A percentile compares a stretch with the other conserved stretches of the same genome.
phyloP scores from a whole-genome alignment of 2,113 vertebrate species.

The Ranitomeya imitator region DNA sequence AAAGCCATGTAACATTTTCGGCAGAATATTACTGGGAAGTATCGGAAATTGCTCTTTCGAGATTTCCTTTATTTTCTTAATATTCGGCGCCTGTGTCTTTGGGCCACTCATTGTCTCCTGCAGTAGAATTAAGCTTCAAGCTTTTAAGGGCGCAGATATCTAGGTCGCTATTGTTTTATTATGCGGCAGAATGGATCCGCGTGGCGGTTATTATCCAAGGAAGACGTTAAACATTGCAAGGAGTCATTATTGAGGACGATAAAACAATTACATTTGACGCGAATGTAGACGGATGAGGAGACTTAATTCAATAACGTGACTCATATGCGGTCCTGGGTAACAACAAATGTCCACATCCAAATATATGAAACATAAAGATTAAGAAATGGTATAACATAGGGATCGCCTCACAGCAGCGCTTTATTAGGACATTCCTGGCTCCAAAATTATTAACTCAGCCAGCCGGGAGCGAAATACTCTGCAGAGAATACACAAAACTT shows the following conservation, averaged over 20 bases:
- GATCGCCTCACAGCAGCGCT: not conserved
- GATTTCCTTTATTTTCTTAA: not conserved
- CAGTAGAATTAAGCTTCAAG: not conserved
- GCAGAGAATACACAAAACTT: not conserved
- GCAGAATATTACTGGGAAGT: not conserved
- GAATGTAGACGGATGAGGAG: conserved; percentile 17
- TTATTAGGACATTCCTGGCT: not conserved
- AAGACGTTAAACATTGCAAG: not conserved
- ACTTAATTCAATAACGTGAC: conserved; percentile 27
- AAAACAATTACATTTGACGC: conserved; percentile 35
- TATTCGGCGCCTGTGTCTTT: not conserved
- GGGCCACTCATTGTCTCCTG: not conserved
- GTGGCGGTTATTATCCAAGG: not conserved
- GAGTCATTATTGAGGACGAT: not conserved
- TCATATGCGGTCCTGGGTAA: not conserved
- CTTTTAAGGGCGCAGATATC: not conserved
- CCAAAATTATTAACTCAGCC: not conserved
- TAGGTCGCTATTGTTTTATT: not conserved
- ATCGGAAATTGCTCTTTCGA: not conserved
- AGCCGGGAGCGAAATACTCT: not conserved
- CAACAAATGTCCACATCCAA: not conserved
- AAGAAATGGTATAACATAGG: not conserved
- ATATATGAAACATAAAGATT: not conserved
- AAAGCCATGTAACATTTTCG: not conserved
- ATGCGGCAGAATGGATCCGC: not conserved